phyloP scores from a whole-genome alignment of 1,140 invertebrate species.

The Drosophila arawakana region DNA sequence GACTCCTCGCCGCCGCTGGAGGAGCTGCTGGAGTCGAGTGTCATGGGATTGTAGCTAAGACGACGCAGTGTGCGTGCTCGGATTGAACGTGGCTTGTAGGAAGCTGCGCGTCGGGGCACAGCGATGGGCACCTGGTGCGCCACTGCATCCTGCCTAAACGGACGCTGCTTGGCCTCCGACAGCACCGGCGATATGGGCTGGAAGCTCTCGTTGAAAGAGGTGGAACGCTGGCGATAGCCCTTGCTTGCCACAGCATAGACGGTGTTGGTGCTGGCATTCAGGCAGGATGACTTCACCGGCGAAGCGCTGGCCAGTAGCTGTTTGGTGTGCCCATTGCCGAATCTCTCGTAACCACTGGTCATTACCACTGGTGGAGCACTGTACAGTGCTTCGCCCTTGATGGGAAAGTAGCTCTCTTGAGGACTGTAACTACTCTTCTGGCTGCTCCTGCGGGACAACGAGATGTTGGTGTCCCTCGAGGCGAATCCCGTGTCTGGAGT shows the following conservation, averaged over 20 bases:
- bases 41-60: constrained; percentile 86
- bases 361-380: constrained; percentile 61
- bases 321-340: constrained; percentile 65
- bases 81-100: constrained; percentile 83
- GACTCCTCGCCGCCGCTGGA: constrained; percentile 76
- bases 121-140: constrained; percentile 18
- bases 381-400: constrained; percentile 65
- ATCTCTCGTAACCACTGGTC: constrained; percentile 64
- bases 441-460: constrained; percentile 79
- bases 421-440: constrained; percentile 84
- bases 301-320: constrained; percentile 73
- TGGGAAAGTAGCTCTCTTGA: constrained; percentile 79
- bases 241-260: constrained; percentile 61
- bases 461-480: constrained; percentile 81
- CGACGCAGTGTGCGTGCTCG: constrained; percentile 85
- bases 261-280: constrained; percentile 66
- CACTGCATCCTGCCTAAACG: constrained; percentile 42
- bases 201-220: constrained; percentile 83
- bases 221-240: constrained; percentile 77
- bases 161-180: constrained; percentile 48
- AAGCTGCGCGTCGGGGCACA: constrained; percentile 58
- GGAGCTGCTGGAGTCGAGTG: constrained; percentile 84
- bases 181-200: constrained; percentile 80
- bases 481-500: constrained; percentile 83
- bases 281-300: constrained; percentile 66